A percentile compares a stretch with the other conserved stretches of the same genome.
Conservation (phyloP, 2,888 invertebrate species). For the Sericinus montela region DNA sequence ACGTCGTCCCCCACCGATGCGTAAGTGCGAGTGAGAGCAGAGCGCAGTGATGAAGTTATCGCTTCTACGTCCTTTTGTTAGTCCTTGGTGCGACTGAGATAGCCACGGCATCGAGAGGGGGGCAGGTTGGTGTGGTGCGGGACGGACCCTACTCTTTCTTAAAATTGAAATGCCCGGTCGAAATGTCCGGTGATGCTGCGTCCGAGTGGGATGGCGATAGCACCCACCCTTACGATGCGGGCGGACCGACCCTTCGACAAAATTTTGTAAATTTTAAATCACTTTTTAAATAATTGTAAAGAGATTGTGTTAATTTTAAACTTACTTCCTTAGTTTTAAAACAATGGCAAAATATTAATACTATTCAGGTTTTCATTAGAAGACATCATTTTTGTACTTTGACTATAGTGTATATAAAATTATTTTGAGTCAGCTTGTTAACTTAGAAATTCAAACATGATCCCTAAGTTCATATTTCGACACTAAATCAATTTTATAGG, state of each 20-base stretch:
- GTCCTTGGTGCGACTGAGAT: slow-evolving; percentile 74
- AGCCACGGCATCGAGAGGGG: slow-evolving; percentile 45
- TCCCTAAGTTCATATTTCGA: no score
- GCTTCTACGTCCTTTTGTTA: slow-evolving; percentile 81
- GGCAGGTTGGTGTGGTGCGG: slow-evolving; percentile 51
- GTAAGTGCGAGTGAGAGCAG: slow-evolving; percentile 72
- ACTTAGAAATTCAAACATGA: no score
- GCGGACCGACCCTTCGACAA: slow-evolving; percentile 70
- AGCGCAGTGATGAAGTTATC: slow-evolving; percentile 77
- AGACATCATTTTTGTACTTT: no score
- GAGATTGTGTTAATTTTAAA: slow-evolving; percentile 2
- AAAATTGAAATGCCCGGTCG: slow-evolving; percentile 81
- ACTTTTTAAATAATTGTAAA: slow-evolving; percentile 38
- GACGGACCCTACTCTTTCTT: slow-evolving; percentile 78
- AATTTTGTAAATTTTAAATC: slow-evolving; percentile 73
- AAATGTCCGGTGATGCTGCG: slow-evolving; percentile 80
- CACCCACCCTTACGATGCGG: slow-evolving; percentile 78
- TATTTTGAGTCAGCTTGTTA: no score
- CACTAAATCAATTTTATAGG: no score
- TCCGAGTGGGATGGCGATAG: slow-evolving; percentile 77
- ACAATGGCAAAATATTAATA: no score
- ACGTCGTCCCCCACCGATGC: slow-evolving; percentile 77
- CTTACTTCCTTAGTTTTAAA: not conserved
- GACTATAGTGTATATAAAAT: no score
- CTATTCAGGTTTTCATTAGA: no score